Evolutionary conservation across 2,888 invertebrate genomes (phyloP).

Genomic region (Loripinus fragilis): DNA sequence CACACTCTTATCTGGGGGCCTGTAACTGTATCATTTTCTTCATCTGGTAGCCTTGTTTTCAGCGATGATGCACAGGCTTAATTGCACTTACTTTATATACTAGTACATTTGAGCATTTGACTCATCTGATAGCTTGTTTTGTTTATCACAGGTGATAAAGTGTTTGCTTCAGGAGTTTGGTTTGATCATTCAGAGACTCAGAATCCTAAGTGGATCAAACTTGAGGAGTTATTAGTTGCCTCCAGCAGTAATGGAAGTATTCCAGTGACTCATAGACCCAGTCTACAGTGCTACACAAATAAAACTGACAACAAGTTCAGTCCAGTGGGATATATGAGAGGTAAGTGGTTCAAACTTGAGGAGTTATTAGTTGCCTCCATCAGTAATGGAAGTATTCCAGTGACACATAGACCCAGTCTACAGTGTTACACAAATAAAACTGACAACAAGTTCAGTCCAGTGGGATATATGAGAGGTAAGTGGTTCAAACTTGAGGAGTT

Average conservation of each 20-base stretch:
- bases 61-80: too few relatives aligned
- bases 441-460: slow-evolving; percentile 87
- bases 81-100: too few relatives aligned
- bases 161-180: slow-evolving; percentile 70
- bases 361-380: slow-evolving; percentile 72
- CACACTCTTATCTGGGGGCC: too few relatives aligned
- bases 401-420: slow-evolving; percentile 91
- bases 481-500: slow-evolving; percentile 79
- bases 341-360: slow-evolving; percentile 83
- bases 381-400: slow-evolving; percentile 85
- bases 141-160: slow-evolving; percentile 58
- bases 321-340: slow-evolving; percentile 90
- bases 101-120: too few relatives aligned
- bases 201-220: slow-evolving; percentile 67
- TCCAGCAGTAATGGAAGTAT: slow-evolving; percentile 83
- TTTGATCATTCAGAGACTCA: slow-evolving; percentile 68
- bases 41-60: too few relatives aligned
- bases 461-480: slow-evolving; percentile 89
- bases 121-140: too few relatives aligned
- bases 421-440: slow-evolving; percentile 87
- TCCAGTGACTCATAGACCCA: slow-evolving; percentile 91
- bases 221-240: slow-evolving; percentile 78
- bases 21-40: too few relatives aligned
- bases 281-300: slow-evolving; percentile 88
- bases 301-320: slow-evolving; percentile 85